A percentile compares a stretch with the other conserved stretches of the same genome.
phyloP scores from a whole-genome alignment of 2,113 vertebrate genomes.

The Zeus faber region DNA sequence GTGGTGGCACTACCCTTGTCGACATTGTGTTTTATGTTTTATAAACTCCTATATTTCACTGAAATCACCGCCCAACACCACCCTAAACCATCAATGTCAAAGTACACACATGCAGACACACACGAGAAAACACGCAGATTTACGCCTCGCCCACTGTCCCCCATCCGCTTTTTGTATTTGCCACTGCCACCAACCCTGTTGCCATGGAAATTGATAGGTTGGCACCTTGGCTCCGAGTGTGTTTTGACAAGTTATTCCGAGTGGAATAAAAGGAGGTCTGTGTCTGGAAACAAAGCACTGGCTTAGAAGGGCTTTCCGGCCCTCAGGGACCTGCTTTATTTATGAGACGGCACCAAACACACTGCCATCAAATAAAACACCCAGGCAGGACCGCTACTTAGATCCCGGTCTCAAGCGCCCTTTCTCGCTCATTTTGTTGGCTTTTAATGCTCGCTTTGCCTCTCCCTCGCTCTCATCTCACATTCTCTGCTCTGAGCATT shows the following conservation, averaged over 20 bases:
- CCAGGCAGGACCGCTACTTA: conserved; percentile 26
- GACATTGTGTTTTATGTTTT: too few relatives aligned
- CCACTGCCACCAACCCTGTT: conserved; percentile 27
- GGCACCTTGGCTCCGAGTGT: conserved; percentile 30
- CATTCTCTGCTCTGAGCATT: background rate
- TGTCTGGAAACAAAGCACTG: conserved; percentile 40
- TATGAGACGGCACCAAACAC: conserved; percentile 32
- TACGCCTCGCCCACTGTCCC: background rate
- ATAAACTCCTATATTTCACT: too few relatives aligned
- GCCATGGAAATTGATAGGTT: conserved; percentile 47
- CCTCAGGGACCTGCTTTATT: conserved; percentile 41
- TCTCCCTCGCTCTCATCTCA: background rate
- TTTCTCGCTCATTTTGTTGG: conserved; percentile 12
- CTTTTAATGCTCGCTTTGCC: background rate
- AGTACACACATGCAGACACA: background rate
- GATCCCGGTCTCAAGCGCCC: conserved; percentile 14
- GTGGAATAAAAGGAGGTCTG: conserved; percentile 42
- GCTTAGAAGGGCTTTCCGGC: conserved; percentile 27
- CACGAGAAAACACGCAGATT: conserved; percentile 2
- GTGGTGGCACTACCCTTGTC: too few relatives aligned
- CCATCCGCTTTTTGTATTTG: conserved; percentile 6
- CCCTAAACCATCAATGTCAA: background rate
- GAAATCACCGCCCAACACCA: too few relatives aligned
- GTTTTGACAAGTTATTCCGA: conserved; percentile 56
- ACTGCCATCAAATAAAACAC: conserved; percentile 25